phyloP scores from a whole-genome alignment of 2,113 vertebrate species.

The Dendrocopos noguchii region DNA sequence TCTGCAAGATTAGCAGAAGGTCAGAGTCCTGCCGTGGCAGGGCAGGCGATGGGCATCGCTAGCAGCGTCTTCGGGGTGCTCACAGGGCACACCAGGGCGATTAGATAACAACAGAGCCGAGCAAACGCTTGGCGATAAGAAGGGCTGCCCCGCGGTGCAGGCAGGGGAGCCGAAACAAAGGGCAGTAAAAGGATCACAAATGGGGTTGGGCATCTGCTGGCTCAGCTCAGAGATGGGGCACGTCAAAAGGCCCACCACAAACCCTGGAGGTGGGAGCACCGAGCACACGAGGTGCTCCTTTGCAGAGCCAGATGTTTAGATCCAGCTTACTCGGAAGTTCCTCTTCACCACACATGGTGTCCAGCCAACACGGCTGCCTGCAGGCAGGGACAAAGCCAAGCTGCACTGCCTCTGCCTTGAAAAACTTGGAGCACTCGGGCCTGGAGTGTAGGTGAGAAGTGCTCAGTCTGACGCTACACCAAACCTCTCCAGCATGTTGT shows the following conservation, averaged over 20 bases:
- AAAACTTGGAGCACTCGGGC: not conserved
- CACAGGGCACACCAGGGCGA: not conserved
- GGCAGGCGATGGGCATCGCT: not conserved
- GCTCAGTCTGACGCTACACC: not conserved
- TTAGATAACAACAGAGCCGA: not conserved
- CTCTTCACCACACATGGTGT: not conserved
- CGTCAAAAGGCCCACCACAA: accelerated
- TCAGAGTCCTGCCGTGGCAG: accelerated
- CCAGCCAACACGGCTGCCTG: not conserved
- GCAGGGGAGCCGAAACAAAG: not conserved
- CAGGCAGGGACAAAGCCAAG: not conserved
- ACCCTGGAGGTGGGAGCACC: accelerated
- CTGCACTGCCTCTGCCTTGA: not conserved
- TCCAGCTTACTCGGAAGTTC: not conserved
- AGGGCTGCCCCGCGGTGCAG: accelerated
- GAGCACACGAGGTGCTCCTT: accelerated
- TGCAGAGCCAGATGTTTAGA: not conserved
- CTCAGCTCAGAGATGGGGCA: not conserved
- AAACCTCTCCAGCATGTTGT: not conserved
- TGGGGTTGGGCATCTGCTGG: not conserved
- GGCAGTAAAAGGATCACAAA: not conserved
- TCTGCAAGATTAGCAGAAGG: not conserved
- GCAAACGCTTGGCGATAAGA: not conserved
- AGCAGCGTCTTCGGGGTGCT: not conserved
- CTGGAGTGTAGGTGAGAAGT: not conserved